Evolutionary conservation across 1,140 invertebrate species (phyloP).

Genomic region (Micrasema minimum): DNA sequence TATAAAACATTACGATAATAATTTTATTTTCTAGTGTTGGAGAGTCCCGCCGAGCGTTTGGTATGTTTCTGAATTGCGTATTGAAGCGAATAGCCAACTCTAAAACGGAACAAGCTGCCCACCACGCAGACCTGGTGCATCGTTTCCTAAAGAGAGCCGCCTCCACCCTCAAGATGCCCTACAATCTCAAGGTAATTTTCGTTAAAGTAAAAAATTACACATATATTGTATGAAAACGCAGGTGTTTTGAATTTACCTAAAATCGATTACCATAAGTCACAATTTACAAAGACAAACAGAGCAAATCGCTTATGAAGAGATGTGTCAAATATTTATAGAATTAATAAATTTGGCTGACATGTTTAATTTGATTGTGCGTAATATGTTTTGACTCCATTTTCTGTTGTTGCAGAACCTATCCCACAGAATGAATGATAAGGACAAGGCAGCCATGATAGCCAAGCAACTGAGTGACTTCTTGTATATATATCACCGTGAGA

Average conservation of each 20-base stretch:
- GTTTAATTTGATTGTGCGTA: too few relatives aligned
- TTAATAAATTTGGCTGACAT: too few relatives aligned
- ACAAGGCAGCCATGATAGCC: slow-evolving; percentile 86
- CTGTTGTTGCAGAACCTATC: slow-evolving; percentile 71
- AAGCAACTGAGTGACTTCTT: slow-evolving; percentile 94
- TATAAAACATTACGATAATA: too few relatives aligned
- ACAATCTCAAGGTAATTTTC: slow-evolving; percentile 64
- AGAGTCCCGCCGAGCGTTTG: slow-evolving; percentile 84
- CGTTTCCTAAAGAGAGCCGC: slow-evolving; percentile 87
- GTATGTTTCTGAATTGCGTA: slow-evolving; percentile 83
- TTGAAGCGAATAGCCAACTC: slow-evolving; percentile 75
- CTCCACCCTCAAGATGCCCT: slow-evolving; percentile 79
- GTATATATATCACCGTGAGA: slow-evolving; percentile 88
- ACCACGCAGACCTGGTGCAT: slow-evolving; percentile 77
- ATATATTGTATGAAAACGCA: too few relatives aligned
- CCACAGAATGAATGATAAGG: slow-evolving; percentile 82
- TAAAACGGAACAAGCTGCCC: slow-evolving; percentile 68
- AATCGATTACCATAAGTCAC: too few relatives aligned
- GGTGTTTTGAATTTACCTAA: too few relatives aligned
- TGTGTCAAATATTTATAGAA: too few relatives aligned
- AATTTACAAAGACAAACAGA: too few relatives aligned
- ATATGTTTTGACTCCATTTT: too few relatives aligned
- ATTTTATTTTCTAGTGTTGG: slow-evolving; percentile 59
- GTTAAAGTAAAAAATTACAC: too few relatives aligned
- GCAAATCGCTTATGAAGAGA: too few relatives aligned